Evolutionary conservation across 2,888 invertebrate species (phyloP).

Genomic region (Hemistola chrysoprasaria): DNA sequence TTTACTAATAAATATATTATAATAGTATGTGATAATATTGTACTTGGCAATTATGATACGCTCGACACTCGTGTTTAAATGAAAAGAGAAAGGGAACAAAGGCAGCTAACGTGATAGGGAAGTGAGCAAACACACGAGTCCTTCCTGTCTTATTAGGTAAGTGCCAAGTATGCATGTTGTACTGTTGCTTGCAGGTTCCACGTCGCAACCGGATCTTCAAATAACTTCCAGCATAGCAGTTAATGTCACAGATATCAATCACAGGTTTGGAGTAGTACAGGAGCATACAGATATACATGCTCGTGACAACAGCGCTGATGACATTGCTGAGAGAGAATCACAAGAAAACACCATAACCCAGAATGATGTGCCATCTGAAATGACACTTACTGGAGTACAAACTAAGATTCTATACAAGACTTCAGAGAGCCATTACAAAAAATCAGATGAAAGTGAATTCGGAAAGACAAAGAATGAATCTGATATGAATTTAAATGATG

Average conservation of each 20-base stretch:
- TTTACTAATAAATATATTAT: too few species aligned
- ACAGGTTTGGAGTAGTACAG: slow-evolving; percentile 58
- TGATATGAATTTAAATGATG: slow-evolving; percentile 8
- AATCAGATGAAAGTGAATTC: slow-evolving; percentile 41
- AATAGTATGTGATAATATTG: too few species aligned
- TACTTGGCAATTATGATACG: too few species aligned
- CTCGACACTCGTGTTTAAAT: too few species aligned
- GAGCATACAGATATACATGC: slow-evolving; percentile 36
- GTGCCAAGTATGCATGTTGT: too few species aligned
- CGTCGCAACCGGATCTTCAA: slow-evolving; percentile 59
- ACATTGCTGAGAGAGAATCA: slow-evolving; percentile 25
- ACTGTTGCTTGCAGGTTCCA: slow-evolving; percentile 55
- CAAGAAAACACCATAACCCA: slow-evolving; percentile 23
- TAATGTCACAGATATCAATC: slow-evolving; percentile 61
- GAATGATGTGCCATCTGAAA: slow-evolving; percentile 28
- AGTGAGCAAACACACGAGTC: too few species aligned
- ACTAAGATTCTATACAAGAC: slow-evolving; percentile 54
- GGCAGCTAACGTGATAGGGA: too few species aligned
- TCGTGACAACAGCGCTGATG: slow-evolving; percentile 36
- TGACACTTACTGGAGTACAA: slow-evolving; percentile 33
- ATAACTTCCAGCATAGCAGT: slow-evolving; percentile 62
- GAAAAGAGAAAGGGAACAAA: too few species aligned
- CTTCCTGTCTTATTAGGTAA: too few species aligned
- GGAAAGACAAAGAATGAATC: slow-evolving; percentile 21
- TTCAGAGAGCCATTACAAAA: slow-evolving; percentile 38